Conservation (phyloP, 64 coral and sea anemone species). For the Acropora yongei region DNA sequence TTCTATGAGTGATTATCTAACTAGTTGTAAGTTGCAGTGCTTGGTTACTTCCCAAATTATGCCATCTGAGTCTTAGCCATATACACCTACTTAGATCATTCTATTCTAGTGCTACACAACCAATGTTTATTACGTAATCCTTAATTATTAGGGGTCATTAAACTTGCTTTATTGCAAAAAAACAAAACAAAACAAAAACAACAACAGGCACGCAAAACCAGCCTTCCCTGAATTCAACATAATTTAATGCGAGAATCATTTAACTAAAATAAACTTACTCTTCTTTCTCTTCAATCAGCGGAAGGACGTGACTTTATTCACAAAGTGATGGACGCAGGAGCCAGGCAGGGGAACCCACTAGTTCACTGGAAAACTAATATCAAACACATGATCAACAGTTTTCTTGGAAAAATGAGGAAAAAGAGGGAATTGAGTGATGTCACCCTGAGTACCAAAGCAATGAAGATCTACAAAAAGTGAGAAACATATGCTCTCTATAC, state of each 20-base stretch:
- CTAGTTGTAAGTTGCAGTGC: no score
- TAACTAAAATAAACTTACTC: neutral
- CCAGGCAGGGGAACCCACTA: slow-evolving; percentile 82
- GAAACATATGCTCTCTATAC: neutral
- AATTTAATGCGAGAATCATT: no score
- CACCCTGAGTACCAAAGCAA: slow-evolving; percentile 79
- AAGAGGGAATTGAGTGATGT: slow-evolving; percentile 76
- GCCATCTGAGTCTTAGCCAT: no score
- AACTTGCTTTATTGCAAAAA: neutral
- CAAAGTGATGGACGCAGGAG: slow-evolving; percentile 87
- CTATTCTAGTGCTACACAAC: no score
- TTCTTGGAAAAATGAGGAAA: slow-evolving; percentile 71
- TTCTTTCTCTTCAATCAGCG: slow-evolving; percentile 7
- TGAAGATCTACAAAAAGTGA: slow-evolving; percentile 87
- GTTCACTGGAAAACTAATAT: slow-evolving; percentile 91
- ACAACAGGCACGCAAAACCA: no score
- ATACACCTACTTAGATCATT: no score
- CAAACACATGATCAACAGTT: slow-evolving; percentile 85
- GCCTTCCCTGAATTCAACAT: no score
- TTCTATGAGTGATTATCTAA: neutral
- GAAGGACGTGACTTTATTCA: slow-evolving; percentile 79
- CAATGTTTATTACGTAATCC: no score
- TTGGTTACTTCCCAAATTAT: no score
- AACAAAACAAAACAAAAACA: no score
- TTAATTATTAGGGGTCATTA: no score